A percentile compares a stretch with the other conserved stretches of the same genome.
phyloP scores from a whole-genome alignment of 2,113 vertebrate species.

The Mesoclemmys tuberculata region DNA sequence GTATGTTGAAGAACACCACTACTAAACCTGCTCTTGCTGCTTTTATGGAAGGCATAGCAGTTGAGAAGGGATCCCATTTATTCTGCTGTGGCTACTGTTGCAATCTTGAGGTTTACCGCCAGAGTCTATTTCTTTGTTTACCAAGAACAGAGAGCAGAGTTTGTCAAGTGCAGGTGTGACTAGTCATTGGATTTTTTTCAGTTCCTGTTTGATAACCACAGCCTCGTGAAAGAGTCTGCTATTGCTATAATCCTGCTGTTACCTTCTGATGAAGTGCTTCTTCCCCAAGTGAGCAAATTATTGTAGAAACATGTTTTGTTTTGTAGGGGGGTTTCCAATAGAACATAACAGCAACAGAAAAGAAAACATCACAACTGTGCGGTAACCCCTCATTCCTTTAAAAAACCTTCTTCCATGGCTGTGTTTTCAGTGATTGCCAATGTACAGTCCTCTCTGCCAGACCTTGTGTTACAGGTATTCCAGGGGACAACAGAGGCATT shows the following conservation, averaged over 20 bases:
- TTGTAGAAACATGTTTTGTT: conserved; percentile 58
- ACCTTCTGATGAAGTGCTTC: conserved; percentile 53
- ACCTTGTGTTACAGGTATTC: conserved; percentile 27
- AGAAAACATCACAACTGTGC: conserved; percentile 32
- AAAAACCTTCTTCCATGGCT: conserved; percentile 43
- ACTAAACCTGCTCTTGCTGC: background rate
- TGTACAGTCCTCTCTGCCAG: conserved; percentile 37
- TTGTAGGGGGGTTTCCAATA: background rate
- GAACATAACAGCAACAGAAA: conserved; percentile 66
- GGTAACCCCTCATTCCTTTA: conserved; percentile 38
- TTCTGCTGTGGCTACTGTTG: background rate
- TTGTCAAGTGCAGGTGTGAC: background rate
- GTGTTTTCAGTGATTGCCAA: conserved; percentile 32
- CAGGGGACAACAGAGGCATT: background rate
- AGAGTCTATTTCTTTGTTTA: conserved; percentile 1
- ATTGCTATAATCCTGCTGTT: conserved; percentile 56
- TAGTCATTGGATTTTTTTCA: conserved; percentile 29
- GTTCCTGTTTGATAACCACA: conserved; percentile 7
- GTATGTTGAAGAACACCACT: background rate
- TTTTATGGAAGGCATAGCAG: background rate
- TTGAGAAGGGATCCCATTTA: background rate
- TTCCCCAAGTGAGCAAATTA: conserved; percentile 45
- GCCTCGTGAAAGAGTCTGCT: conserved; percentile 43
- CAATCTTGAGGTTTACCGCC: background rate
- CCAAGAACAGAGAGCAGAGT: background rate